A percentile compares a stretch with the other conserved stretches of the same genome.
These are phyloP conservation scores for Edolisoma coerulescens DNA, from an alignment of 2,113 vertebrate genomes.

Conservation along the genomic window DNA sequence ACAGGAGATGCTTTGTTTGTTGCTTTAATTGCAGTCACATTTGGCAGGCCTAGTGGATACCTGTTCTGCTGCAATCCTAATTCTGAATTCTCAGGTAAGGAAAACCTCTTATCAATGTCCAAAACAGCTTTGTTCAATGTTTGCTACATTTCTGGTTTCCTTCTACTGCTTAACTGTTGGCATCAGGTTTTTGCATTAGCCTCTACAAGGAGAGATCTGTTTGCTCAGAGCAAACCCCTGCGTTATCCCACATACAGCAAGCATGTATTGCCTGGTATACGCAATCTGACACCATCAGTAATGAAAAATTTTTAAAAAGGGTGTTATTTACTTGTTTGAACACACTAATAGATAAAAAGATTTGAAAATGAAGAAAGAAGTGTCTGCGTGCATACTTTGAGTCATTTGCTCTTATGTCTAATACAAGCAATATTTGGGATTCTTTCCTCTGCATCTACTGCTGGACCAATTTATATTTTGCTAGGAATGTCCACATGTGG, in stretches of 20 bases:
- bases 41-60: neutral
- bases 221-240: neutral
- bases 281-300: neutral
- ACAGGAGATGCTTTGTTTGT: neutral
- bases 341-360: neutral
- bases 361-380: neutral
- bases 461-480: neutral
- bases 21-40: neutral
- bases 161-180: neutral
- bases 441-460: conserved; percentile 1
- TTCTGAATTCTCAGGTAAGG: neutral
- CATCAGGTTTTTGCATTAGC: neutral
- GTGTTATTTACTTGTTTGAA: neutral
- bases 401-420: neutral
- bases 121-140: neutral
- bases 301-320: neutral
- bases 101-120: neutral
- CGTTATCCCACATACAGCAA: neutral
- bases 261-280: neutral
- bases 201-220: neutral
- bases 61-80: neutral
- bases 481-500: neutral
- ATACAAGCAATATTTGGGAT: neutral
- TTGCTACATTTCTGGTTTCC: neutral
- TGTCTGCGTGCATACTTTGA: neutral